Evolutionary conservation across 2,797 vertebrate species (phyloP).

Genomic region (Ctenosaura bakeri): DNA sequence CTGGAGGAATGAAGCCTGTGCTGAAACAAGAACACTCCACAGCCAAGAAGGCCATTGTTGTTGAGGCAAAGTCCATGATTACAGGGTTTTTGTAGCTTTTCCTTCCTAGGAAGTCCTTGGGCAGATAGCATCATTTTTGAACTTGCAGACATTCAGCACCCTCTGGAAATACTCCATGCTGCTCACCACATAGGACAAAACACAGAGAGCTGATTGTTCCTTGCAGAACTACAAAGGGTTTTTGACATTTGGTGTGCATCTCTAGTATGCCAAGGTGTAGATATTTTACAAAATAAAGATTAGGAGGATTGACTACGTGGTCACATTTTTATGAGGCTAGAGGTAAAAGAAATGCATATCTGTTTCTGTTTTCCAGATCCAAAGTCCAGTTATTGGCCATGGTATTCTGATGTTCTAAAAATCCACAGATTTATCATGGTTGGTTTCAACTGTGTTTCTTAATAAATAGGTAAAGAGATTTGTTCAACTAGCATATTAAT

Average conservation of each 20-base stretch:
- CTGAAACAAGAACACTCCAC: background rate
- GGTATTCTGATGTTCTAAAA: background rate
- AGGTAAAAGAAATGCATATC: background rate
- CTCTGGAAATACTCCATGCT: background rate
- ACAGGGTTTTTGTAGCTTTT: background rate
- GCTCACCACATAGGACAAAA: background rate
- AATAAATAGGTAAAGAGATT: background rate
- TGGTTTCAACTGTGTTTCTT: constrained; percentile 5
- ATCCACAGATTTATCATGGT: background rate
- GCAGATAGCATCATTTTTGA: background rate
- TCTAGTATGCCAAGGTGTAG: background rate
- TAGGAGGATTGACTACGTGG: background rate
- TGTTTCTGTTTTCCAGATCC: background rate
- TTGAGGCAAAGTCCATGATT: background rate
- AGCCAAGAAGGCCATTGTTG: background rate
- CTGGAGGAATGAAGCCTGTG: background rate
- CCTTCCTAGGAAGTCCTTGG: background rate
- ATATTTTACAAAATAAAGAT: constrained; percentile 30
- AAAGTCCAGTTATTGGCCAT: background rate
- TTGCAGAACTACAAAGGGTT: background rate
- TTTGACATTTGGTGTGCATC: constrained; percentile 34
- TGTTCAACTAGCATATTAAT: background rate
- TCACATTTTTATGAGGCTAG: constrained; percentile 10
- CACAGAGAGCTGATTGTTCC: background rate
- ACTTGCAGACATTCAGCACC: background rate